These are phyloP conservation scores for Halcyon chelicuti DNA, from an alignment of 2,797 vertebrate genomes.

Conservation along the genomic window DNA sequence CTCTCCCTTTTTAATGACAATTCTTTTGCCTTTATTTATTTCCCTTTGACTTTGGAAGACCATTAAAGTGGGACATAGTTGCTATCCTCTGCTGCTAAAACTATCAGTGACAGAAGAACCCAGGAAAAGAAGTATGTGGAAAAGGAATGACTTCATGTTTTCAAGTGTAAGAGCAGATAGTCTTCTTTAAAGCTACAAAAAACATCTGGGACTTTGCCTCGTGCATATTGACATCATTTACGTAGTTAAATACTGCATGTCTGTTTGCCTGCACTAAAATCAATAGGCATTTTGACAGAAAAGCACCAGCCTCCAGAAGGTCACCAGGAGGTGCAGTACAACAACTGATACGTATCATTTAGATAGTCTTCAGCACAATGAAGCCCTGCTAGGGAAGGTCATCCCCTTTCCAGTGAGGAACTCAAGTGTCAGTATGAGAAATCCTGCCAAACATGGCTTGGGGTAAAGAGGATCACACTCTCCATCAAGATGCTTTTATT, in stretches of 20 bases:
- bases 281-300: background rate
- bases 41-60: background rate
- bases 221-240: background rate
- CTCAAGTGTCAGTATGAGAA: background rate
- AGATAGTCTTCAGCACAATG: background rate
- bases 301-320: background rate
- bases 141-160: background rate
- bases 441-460: background rate
- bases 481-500: background rate
- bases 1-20: background rate
- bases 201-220: fast-evolving
- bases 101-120: background rate
- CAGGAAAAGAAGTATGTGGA: too few relatives aligned
- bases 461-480: background rate
- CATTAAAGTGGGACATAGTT: background rate
- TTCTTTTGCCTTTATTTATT: background rate
- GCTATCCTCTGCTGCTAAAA: background rate
- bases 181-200: background rate
- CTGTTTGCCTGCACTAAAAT: background rate
- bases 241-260: background rate
- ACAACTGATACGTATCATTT: background rate
- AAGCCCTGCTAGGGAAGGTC: background rate
- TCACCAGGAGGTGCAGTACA: background rate
- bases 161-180: background rate
- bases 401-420: background rate